Evolutionary conservation across 2,797 vertebrate genomes (phyloP).

Genomic region (Myotis pilosus): DNA sequence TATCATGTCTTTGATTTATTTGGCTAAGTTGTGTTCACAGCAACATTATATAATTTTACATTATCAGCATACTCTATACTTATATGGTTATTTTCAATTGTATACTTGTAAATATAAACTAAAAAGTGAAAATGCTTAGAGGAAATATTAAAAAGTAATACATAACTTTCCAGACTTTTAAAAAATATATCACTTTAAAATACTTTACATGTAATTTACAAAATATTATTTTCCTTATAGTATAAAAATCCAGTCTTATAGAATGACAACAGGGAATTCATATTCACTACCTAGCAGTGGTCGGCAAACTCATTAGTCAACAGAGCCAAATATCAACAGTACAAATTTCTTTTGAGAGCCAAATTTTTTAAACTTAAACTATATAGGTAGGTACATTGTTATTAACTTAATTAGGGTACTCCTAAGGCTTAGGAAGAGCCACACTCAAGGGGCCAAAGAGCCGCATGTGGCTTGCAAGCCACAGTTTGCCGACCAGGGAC

Average conservation of each 20-base stretch:
- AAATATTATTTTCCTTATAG: conserved; percentile 11
- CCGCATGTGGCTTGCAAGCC: too few species aligned
- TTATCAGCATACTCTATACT: neutral
- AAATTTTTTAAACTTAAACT: too few species aligned
- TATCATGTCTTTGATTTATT: conserved; percentile 1
- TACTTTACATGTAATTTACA: neutral
- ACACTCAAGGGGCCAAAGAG: too few species aligned
- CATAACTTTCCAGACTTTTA: neutral
- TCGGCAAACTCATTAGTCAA: too few species aligned
- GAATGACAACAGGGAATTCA: conserved; percentile 5
- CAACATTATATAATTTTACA: neutral
- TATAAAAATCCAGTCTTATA: neutral
- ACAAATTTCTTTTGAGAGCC: too few species aligned
- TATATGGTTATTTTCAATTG: neutral
- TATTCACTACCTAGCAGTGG: neutral
- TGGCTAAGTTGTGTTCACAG: neutral
- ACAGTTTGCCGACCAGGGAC: neutral
- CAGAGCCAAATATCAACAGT: too few species aligned
- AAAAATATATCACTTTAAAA: conserved; percentile 20
- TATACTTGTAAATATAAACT: neutral
- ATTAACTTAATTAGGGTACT: too few species aligned
- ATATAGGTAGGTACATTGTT: too few species aligned
- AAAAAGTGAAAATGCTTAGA: neutral
- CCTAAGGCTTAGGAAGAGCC: too few species aligned
- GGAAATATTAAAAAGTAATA: neutral